Percentiles rank a stretch among this genome's conserved stretches.
Evolutionary conservation across 2,113 vertebrate genomes (phyloP).

Genomic region (Tetrax tetrax): DNA sequence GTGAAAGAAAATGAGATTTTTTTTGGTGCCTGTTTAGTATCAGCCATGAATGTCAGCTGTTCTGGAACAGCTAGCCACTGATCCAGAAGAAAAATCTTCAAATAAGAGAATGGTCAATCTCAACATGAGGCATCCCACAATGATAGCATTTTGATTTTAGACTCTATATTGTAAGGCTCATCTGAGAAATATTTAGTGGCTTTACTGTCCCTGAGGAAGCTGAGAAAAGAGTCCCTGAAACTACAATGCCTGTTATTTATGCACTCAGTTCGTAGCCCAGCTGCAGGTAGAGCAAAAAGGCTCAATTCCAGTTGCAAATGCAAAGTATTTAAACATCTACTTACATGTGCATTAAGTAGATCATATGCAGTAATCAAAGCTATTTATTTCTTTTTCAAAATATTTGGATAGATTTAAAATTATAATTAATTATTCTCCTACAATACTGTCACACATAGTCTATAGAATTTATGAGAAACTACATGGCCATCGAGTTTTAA

Average conservation of each 20-base stretch:
- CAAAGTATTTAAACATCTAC: background rate
- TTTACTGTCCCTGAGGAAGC: background rate
- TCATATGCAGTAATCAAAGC: background rate
- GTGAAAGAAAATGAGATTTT: background rate
- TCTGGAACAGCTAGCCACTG: background rate
- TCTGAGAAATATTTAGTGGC: background rate
- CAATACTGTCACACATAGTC: background rate
- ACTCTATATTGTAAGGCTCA: background rate
- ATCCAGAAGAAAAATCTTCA: background rate
- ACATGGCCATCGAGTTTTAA: background rate
- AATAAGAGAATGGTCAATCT: background rate
- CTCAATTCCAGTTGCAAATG: slow-evolving; percentile 16
- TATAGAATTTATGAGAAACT: background rate
- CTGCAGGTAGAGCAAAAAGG: slow-evolving; percentile 25
- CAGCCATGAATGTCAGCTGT: background rate
- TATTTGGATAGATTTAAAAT: background rate
- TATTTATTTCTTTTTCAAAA: slow-evolving; percentile 36
- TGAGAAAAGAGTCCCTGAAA: slow-evolving; percentile 11
- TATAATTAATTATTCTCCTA: background rate
- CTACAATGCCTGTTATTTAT: slow-evolving; percentile 20
- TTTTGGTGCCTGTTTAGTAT: background rate
- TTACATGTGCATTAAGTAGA: background rate
- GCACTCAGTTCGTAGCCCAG: background rate
- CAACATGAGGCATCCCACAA: background rate
- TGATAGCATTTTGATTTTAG: slow-evolving; percentile 1